These are phyloP conservation scores for Burhinus oedicnemus DNA, from an alignment of 2,113 vertebrate species.

Conservation along the genomic window DNA sequence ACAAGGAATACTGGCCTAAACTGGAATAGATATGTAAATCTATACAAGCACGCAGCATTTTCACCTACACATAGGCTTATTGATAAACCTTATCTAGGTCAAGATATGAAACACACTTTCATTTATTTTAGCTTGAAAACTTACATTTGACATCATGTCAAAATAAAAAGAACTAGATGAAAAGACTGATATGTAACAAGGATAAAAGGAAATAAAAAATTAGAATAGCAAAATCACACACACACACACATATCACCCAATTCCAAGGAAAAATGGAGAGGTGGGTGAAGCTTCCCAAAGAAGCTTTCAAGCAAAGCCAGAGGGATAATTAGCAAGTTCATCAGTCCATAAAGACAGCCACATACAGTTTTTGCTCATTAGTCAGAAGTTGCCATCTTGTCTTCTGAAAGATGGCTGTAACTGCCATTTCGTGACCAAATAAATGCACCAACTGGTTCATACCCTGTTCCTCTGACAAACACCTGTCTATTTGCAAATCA, in stretches of 20 bases:
- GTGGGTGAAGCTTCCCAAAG: neutral
- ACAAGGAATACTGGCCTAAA: neutral
- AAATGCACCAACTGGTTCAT: neutral
- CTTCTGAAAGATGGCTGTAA: neutral
- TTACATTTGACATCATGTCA: neutral
- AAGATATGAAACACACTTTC: neutral
- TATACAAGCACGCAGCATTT: neutral
- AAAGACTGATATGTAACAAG: neutral
- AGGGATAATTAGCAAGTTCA: conserved; percentile 11
- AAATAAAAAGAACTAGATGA: neutral
- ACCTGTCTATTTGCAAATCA: neutral
- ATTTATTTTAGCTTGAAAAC: neutral
- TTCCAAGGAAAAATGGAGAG: neutral
- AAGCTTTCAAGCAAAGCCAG: neutral
- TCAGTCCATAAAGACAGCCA: neutral
- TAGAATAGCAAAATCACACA: neutral
- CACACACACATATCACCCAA: neutral
- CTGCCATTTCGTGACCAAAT: neutral
- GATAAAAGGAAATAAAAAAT: conserved; percentile 8
- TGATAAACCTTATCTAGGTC: neutral
- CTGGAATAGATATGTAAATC: neutral
- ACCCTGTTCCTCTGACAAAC: neutral
- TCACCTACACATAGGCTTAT: neutral
- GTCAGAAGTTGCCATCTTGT: neutral
- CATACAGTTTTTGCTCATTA: neutral